phyloP scores from a whole-genome alignment of 2,888 invertebrate species.

The Leptopterna dolabrata region DNA sequence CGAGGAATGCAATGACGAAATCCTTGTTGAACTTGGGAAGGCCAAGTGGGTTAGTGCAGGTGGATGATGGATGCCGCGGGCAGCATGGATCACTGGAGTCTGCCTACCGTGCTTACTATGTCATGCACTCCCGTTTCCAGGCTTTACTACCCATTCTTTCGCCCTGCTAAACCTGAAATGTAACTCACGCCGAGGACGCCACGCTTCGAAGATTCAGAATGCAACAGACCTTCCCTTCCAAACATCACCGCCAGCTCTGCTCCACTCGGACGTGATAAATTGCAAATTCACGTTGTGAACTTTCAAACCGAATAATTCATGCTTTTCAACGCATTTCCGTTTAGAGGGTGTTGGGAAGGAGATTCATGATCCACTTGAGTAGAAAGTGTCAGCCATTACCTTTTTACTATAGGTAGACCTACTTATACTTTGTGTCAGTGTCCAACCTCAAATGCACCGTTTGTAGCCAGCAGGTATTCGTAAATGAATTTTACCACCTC shows the following conservation, averaged over 20 bases:
- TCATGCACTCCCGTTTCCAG: not conserved
- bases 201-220: slow-evolving; percentile 5
- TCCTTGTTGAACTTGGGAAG: not conserved
- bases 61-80: not conserved
- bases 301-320: not conserved
- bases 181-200: slow-evolving; percentile 15
- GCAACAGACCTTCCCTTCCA: not conserved
- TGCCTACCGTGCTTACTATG: not conserved
- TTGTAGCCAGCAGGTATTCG: too few species aligned
- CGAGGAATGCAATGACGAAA: not conserved
- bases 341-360: not conserved
- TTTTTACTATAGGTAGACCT: not conserved
- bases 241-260: not conserved
- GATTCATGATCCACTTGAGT: not conserved
- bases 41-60: not conserved
- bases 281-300: not conserved
- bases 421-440: too few species aligned
- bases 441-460: too few species aligned
- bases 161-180: not conserved
- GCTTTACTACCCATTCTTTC: slow-evolving; percentile 17
- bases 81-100: slow-evolving; percentile 1
- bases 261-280: not conserved
- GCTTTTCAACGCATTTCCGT: not conserved
- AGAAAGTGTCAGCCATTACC: not conserved
- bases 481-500: too few species aligned